Conservation (phyloP, 1,140 invertebrate species). For the Hylaeus anthracinus region DNA sequence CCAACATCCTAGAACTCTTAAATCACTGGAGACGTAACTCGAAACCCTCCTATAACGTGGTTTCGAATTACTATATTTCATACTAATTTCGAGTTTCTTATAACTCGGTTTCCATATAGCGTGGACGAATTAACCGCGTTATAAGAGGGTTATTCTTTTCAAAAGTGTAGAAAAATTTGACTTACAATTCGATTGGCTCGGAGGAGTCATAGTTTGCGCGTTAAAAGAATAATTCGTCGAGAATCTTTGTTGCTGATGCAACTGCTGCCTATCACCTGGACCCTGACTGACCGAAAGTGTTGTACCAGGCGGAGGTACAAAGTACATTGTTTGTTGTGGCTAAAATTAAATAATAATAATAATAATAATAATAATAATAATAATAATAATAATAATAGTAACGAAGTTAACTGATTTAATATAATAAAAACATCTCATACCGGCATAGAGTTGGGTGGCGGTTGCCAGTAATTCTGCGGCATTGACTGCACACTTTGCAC, state of each 20-base stretch:
- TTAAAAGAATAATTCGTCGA: constrained; percentile 76
- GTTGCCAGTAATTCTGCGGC: constrained; percentile 77
- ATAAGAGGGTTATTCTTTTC: no score
- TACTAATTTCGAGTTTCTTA: no score
- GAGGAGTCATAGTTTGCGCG: constrained; percentile 76
- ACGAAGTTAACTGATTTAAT: background rate
- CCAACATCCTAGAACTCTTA: no score
- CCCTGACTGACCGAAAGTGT: constrained; percentile 72
- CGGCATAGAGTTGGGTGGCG: constrained; percentile 73
- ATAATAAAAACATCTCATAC: constrained; percentile 47
- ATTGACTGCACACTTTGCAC: constrained; percentile 68
- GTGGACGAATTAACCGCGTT: no score
- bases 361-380: background rate
- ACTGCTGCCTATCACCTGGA: constrained; percentile 70
- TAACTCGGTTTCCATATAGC: no score
- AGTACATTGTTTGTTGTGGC: constrained; percentile 78
- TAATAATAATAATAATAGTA: background rate
- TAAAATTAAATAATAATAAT: constrained; percentile 14
- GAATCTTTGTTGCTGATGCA: constrained; percentile 76
- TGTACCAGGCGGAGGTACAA: constrained; percentile 74
- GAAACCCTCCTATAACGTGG: no score
- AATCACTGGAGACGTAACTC: no score
- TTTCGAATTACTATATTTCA: no score
- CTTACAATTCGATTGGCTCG: constrained; percentile 74
- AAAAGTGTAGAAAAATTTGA: background rate